phyloP scores from a whole-genome alignment of 1,140 invertebrate species.

The Drosophila arawakana region DNA sequence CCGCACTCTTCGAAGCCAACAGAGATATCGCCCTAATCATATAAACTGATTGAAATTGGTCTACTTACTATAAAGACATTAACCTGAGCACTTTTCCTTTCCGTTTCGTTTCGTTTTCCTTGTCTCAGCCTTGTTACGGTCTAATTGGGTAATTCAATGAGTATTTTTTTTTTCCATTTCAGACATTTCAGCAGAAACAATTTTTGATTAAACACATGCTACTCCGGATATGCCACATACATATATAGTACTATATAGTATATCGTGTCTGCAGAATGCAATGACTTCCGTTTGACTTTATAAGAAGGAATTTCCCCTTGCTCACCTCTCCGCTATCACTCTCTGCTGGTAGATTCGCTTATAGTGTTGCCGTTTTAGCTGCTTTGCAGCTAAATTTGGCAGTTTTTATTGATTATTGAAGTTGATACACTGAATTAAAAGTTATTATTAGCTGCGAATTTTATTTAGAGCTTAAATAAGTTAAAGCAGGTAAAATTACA shows the following conservation, averaged over 20 bases:
- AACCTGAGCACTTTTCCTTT: constrained; percentile 12
- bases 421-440: too few relatives aligned
- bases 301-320: constrained; percentile 9
- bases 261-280: constrained; percentile 38
- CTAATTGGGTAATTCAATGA: constrained; percentile 24
- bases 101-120: too few relatives aligned
- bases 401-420: too few relatives aligned
- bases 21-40: constrained; percentile 43
- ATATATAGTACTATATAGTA: background rate
- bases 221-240: constrained; percentile 13
- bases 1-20: background rate
- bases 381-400: too few relatives aligned
- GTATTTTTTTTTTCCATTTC: background rate
- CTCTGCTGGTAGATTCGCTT: background rate
- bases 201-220: constrained; percentile 23
- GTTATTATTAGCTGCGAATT: too few relatives aligned
- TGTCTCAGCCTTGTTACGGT: constrained; percentile 18
- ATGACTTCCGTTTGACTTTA: constrained; percentile 59
- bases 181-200: constrained; percentile 1
- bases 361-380: too few relatives aligned
- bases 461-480: too few relatives aligned
- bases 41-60: constrained; percentile 44
- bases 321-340: background rate
- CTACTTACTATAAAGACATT: constrained; percentile 21
- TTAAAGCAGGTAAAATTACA: too few relatives aligned